Evolutionary conservation across 64 coral and sea anemone genomes (phyloP).

Genomic region (Hydrozoanthus tunicans): DNA sequence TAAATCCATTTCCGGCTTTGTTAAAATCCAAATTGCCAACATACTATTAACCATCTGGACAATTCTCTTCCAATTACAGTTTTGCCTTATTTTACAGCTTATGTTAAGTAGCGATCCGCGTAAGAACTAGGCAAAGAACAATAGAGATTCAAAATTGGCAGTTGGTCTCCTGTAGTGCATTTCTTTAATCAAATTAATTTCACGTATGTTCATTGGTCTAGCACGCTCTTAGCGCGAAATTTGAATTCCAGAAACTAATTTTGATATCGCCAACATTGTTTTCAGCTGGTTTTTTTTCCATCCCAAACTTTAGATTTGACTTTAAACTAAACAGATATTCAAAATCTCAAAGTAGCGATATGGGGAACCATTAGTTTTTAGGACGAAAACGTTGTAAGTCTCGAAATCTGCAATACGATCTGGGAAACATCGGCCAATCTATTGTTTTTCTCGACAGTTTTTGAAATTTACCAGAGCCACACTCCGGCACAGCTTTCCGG

Average conservation of each 20-base stretch:
- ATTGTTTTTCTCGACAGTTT: constrained; percentile 12
- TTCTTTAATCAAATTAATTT: neutral
- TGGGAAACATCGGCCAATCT: neutral
- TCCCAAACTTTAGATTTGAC: neutral
- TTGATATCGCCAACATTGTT: neutral
- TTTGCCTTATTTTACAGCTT: neutral
- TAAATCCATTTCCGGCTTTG: neutral
- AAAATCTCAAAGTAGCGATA: constrained; percentile 2
- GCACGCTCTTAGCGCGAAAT: neutral
- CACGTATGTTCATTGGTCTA: neutral
- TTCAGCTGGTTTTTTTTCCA: constrained; percentile 7
- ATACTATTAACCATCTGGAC: too few relatives aligned
- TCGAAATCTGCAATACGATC: constrained; percentile 16
- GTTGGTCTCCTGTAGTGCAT: neutral
- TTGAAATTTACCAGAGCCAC: constrained; percentile 26
- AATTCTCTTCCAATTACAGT: neutral
- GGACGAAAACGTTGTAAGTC: neutral
- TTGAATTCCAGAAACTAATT: neutral
- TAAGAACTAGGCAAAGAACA: neutral
- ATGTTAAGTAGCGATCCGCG: neutral
- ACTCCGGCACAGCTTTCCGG: neutral
- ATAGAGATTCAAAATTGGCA: constrained; percentile 1
- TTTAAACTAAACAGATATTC: neutral
- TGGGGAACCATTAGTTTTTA: constrained; percentile 3
- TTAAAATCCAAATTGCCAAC: too few relatives aligned